Percentiles rank a stretch among this genome's conserved stretches.
phyloP scores from a whole-genome alignment of 2,797 vertebrate species.

The Eulemur coronatus region DNA sequence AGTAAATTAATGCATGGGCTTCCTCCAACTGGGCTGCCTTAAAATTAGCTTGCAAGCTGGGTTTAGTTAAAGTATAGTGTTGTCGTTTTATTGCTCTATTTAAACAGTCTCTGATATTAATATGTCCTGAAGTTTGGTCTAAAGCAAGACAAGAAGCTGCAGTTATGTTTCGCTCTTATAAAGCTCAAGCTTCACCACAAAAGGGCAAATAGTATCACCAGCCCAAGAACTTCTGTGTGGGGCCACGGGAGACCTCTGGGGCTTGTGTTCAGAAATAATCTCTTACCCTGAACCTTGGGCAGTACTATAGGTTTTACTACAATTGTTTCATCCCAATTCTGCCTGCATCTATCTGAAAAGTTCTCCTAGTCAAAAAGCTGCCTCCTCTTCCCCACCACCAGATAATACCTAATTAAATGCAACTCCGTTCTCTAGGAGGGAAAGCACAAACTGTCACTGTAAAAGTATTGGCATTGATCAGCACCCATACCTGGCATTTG shows the following conservation, averaged over 20 bases:
- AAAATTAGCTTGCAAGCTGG: constrained; percentile 33
- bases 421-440: neutral
- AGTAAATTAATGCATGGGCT: constrained; percentile 59
- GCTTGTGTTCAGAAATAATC: neutral
- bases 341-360: neutral
- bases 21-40: constrained; percentile 64
- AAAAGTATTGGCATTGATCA: neutral
- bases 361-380: neutral
- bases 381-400: neutral
- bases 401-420: neutral
- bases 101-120: constrained; percentile 77
- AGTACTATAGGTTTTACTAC: too few species aligned
- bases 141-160: neutral
- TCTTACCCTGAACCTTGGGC: neutral
- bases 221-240: neutral
- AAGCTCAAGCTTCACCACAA: neutral
- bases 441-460: neutral
- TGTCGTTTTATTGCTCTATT: constrained; percentile 56
- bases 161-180: neutral
- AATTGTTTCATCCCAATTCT: neutral
- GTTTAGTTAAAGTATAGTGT: constrained; percentile 69
- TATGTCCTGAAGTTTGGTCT: constrained; percentile 22
- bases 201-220: neutral
- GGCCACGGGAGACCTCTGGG: neutral
- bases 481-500: neutral